Evolutionary conservation across 2,888 invertebrate species (phyloP), one percentile per base, ranked within the genome.

Genomic region (Heliconius aoede): DNA sequence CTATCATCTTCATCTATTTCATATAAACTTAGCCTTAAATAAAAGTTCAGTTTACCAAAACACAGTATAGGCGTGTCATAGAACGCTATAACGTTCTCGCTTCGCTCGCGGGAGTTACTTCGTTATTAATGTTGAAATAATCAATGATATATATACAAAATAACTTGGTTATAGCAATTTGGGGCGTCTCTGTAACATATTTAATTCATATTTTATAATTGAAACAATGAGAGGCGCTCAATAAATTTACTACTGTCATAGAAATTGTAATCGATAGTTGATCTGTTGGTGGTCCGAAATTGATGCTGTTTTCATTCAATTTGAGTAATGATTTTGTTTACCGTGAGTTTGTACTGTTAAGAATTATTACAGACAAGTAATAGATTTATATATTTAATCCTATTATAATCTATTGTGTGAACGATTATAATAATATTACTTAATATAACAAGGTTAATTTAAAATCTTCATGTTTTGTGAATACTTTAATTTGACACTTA

Each of bases 121-220:
- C 78, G 73, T 78, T 80, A 81, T 80, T 78, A 77, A 80, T 78
- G 78, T 76, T 79, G 76, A 79, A 87, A 87, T 86, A 89, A 91
- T 90, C 89, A 91, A 89, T 87, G 86, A 89, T 82, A 79, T 85
- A 90, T 89, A 91, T 88, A 83, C 79, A 84, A 82, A 85, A 69
- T 65, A 76, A 18, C 64, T 30, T 64, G 28, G 40, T 72, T 71
- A 76, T 72, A 64, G 71, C 75, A 91, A 92, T 92, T 93, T 92
- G 92, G 93, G 93, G 92, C 93, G 93, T 90, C 86, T 83, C 89
- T 86, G 84, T 82, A 86, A 87, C 87, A 86, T 85, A 87, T 90
- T 91, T 89, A 91, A 92, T 90, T 90, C 89, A 82, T 89, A 90
- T 90, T 90, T 88, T 76, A 85, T 92, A 93, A 93, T 93, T 93